These are phyloP conservation scores for Oligia latruncula DNA, from an alignment of 2,888 invertebrate species.

Conservation along the genomic window DNA sequence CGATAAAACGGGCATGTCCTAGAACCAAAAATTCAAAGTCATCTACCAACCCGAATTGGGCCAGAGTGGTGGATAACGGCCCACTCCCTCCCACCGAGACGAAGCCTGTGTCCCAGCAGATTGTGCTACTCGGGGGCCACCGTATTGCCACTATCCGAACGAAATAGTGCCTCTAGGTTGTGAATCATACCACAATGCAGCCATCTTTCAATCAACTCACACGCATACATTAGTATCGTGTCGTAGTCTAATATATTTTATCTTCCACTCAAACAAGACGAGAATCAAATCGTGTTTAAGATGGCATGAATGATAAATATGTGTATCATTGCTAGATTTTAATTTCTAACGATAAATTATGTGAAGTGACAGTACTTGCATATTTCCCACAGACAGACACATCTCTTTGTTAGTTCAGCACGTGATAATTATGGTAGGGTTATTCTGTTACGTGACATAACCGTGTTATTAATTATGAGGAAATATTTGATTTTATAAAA, in stretches of 20 bases:
- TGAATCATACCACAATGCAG: background rate
- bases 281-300: conserved; percentile 10
- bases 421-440: conserved; percentile 25
- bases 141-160: too few relatives aligned
- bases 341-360: conserved; percentile 52
- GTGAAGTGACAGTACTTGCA: conserved; percentile 30
- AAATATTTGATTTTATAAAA: background rate
- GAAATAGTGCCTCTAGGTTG: background rate
- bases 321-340: conserved; percentile 48
- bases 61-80: too few relatives aligned
- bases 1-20: too few relatives aligned
- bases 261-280: background rate
- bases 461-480: background rate
- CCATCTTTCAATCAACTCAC: conserved; percentile 20
- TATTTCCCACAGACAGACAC: conserved; percentile 46
- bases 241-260: conserved; percentile 29
- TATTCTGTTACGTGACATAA: conserved; percentile 38
- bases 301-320: conserved; percentile 39
- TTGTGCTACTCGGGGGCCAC: background rate
- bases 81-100: too few relatives aligned
- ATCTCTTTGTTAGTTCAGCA: conserved; percentile 34
- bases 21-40: too few relatives aligned
- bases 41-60: too few relatives aligned
- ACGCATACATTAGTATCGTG: conserved; percentile 37
- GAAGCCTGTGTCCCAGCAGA: too few relatives aligned